Evolutionary conservation across 2,888 invertebrate species (phyloP), one percentile per base, ranked within the genome.

Genomic region (Epistrophe grossulariae): DNA sequence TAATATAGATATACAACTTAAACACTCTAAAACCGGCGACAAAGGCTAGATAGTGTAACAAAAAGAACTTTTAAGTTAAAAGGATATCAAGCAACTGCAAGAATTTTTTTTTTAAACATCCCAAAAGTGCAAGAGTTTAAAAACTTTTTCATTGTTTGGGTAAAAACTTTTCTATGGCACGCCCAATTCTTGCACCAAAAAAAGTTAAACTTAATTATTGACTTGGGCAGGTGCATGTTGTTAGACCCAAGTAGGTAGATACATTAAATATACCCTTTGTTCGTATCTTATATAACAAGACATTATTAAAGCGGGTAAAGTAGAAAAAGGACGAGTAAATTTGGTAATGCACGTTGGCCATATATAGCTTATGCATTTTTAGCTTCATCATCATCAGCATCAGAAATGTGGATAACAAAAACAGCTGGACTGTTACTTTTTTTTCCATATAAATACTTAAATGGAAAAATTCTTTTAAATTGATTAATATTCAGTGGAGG

Each of bases 191-290:
- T 85, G 78, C 74, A 82, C 68, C 57, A 74, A 82, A 70, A n/a
- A 60, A 85, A 78, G 71, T 82, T 82, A 59, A 82, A 85, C 82
- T 85, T 85, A 85, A 85, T 85, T 85, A 85, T 79, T 81, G 82
- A 82, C 82, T 73, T 48, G 70, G 45, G 70, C 85, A 85, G 82
- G 82, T 85, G 85, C 78, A 85, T 28, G n/a, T 55, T 78, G 72
- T 78, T 62, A 74, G 66, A 45, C 9, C 24, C 55, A 81, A 78
- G 73, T 78, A 43, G 55, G 40, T n/a, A 31, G 31, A 31, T 31
- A 35, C 8, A 31, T 0, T 31, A n/a, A n/a, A 31, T 35, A 15
- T 55, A 55, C 15, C 40, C 40, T 31, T 24, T 52, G 28, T 24
- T 72, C 57, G 38, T 45, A 15, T 62, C 13, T 9, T 24, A n/a